Conservation (phyloP, 2,888 invertebrate species). For the Melanotus villosus region DNA sequence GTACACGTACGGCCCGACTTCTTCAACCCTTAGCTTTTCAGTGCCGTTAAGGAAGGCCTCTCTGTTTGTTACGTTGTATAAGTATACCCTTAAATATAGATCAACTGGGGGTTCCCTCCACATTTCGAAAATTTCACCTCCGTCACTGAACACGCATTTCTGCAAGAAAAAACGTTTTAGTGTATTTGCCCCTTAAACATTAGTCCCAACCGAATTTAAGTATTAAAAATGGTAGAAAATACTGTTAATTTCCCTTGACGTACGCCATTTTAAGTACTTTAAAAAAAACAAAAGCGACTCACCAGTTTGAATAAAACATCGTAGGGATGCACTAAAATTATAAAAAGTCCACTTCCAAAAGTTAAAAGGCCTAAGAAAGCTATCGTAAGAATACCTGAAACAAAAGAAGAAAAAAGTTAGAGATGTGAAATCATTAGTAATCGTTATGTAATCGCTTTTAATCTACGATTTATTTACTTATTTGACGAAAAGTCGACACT, state of each 20-base stretch:
- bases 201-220: too few relatives aligned
- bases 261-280: too few relatives aligned
- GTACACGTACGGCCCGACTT: slow-evolving; percentile 92
- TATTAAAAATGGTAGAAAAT: too few relatives aligned
- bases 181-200: too few relatives aligned
- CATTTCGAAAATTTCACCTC: slow-evolving; percentile 87
- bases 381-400: slow-evolving; percentile 81
- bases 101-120: slow-evolving; percentile 88
- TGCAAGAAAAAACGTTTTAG: slow-evolving; percentile 67
- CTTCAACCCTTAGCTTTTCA: slow-evolving; percentile 78
- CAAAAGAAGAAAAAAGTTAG: slow-evolving; percentile 53
- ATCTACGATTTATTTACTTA: too few relatives aligned
- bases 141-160: slow-evolving; percentile 82
- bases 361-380: slow-evolving; percentile 79
- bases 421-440: too few relatives aligned
- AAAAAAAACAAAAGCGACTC: too few relatives aligned
- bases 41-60: slow-evolving; percentile 83
- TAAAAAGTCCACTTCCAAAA: slow-evolving; percentile 76
- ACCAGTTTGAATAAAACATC: slow-evolving; percentile 82
- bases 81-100: slow-evolving; percentile 81
- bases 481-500: too few relatives aligned
- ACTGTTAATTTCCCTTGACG: too few relatives aligned
- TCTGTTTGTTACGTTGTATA: slow-evolving; percentile 89
- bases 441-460: too few relatives aligned
- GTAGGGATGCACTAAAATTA: slow-evolving; percentile 80